phyloP scores from a whole-genome alignment of 2,797 vertebrate species.

The Capromys pilorides region DNA sequence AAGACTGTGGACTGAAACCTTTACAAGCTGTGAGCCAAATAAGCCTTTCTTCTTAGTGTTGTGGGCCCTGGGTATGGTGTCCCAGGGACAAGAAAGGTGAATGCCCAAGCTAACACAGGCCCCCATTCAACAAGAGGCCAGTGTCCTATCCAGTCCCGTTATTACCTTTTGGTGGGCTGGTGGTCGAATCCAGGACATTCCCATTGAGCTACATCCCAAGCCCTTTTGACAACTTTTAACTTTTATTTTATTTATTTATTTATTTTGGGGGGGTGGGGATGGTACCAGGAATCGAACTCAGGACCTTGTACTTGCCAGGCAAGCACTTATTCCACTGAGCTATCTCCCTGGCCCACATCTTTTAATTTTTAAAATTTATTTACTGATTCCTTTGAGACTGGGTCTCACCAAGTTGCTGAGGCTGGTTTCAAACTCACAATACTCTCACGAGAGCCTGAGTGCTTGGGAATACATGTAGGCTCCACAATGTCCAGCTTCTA shows the following conservation, averaged over 20 bases:
- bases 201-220: neutral
- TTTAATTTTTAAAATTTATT: neutral
- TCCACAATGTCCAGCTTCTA: neutral
- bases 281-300: too few relatives aligned
- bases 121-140: neutral
- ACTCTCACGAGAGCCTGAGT: neutral
- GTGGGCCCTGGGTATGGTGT: neutral
- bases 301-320: too few relatives aligned
- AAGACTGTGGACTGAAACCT: neutral
- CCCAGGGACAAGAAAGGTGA: neutral
- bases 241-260: neutral
- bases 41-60: neutral
- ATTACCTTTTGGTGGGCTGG: neutral
- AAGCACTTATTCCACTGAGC: neutral
- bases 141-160: neutral
- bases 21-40: neutral
- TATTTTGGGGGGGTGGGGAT: too few relatives aligned
- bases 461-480: neutral
- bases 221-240: neutral
- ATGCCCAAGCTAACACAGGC: neutral
- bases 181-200: neutral
- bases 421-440: neutral
- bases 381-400: neutral
- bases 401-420: neutral
- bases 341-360: neutral